Evolutionary conservation across 2,113 vertebrate species (phyloP).

Genomic region (Falco punctatus): DNA sequence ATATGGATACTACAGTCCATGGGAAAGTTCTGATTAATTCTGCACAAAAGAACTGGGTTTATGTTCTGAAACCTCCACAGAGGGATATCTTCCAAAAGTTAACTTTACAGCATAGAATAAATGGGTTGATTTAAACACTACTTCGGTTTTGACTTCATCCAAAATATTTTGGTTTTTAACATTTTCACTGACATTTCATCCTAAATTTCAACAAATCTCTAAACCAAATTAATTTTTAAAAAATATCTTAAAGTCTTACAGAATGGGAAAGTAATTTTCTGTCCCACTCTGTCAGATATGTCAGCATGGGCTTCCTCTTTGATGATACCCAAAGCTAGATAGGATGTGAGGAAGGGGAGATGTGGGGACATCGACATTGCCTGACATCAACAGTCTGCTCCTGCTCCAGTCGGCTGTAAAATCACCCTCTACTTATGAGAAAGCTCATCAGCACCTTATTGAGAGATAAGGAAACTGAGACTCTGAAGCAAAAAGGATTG

Average conservation of each 20-base stretch:
- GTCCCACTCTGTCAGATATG: neutral
- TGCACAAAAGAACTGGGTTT: neutral
- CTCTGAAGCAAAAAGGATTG: neutral
- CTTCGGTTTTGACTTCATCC: neutral
- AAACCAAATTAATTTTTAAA: neutral
- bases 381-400: neutral
- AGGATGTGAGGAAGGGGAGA: neutral
- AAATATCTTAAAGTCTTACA: neutral
- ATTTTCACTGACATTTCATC: neutral
- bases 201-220: neutral
- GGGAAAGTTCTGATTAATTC: neutral
- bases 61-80: neutral
- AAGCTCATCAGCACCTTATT: neutral
- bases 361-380: neutral
- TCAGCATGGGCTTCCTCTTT: neutral
- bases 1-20: neutral
- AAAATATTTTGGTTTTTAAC: neutral
- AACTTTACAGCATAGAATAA: neutral
- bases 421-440: neutral
- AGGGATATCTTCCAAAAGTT: neutral
- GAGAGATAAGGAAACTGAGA: neutral
- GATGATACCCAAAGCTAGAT: neutral
- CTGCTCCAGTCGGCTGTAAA: neutral
- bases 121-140: neutral
- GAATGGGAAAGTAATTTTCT: neutral